Percentiles rank a stretch among this genome's conserved stretches.
Conservation (phyloP, 2,888 invertebrate genomes). For the Belgica antarctica region DNA sequence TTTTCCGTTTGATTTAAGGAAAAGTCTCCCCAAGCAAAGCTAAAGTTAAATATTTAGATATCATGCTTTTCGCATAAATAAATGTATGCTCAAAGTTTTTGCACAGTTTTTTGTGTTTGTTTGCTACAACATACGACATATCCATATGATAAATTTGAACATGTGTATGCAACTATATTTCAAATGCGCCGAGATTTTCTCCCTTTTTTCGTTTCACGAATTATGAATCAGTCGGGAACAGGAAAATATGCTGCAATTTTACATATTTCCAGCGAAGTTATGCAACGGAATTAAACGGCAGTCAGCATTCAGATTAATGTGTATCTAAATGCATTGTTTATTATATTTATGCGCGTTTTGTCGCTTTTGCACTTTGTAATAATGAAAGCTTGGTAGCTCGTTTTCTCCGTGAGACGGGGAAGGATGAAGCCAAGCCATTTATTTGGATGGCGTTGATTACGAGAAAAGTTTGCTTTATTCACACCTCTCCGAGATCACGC, state of each 20-base stretch:
- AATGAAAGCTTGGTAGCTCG: no score
- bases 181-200: not conserved
- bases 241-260: not conserved
- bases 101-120: not conserved
- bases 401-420: no score
- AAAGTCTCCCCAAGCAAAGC: no score
- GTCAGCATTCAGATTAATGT: not conserved
- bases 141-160: not conserved
- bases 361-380: not conserved
- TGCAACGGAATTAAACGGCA: not conserved
- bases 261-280: not conserved
- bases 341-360: not conserved
- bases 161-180: not conserved
- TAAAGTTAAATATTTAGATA: no score
- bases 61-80: not conserved
- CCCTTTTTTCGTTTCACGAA: not conserved
- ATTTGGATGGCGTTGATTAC: no score
- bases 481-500: not conserved
- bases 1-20: no score
- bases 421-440: no score
- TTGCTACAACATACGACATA: not conserved
- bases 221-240: not conserved
- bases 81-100: not conserved
- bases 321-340: not conserved
- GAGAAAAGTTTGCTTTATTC: no score